Evolutionary conservation across 2,113 vertebrate genomes (phyloP).

Genomic region (Grammomys dolichurus): DNA sequence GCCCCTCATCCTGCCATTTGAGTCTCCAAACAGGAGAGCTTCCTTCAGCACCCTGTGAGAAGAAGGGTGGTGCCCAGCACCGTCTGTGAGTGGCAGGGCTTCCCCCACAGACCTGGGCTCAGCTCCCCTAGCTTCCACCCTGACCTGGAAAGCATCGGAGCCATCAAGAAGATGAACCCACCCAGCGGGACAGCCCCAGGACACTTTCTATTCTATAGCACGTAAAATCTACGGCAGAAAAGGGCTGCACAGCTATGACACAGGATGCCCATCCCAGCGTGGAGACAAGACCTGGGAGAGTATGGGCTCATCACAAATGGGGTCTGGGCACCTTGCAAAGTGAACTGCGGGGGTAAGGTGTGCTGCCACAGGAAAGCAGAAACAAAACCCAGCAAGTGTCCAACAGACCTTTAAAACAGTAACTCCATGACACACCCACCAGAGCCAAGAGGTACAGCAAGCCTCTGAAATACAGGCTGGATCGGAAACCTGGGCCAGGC

Average conservation of each 20-base stretch:
- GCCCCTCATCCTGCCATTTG: slow-evolving; percentile 81
- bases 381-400: not conserved
- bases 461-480: not conserved
- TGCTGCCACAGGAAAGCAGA: not conserved
- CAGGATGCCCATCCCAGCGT: not conserved
- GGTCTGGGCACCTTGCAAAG: not conserved
- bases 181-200: too few species aligned
- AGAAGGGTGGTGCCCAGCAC: not conserved
- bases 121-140: not conserved
- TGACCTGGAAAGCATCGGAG: not conserved
- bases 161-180: slow-evolving; percentile 37
- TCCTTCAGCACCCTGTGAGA: slow-evolving; percentile 2
- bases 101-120: not conserved
- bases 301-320: rapidly evolving
- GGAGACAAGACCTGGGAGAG: not conserved
- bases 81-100: not conserved
- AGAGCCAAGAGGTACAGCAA: not conserved
- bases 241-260: too few species aligned
- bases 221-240: not conserved
- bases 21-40: slow-evolving; percentile 46
- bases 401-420: not conserved
- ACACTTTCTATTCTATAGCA: not conserved
- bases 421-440: not conserved
- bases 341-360: not conserved
- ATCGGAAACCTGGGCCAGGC: rapidly evolving